Conservation (phyloP, 2,888 invertebrate species). For the Tineola bisselliella region DNA sequence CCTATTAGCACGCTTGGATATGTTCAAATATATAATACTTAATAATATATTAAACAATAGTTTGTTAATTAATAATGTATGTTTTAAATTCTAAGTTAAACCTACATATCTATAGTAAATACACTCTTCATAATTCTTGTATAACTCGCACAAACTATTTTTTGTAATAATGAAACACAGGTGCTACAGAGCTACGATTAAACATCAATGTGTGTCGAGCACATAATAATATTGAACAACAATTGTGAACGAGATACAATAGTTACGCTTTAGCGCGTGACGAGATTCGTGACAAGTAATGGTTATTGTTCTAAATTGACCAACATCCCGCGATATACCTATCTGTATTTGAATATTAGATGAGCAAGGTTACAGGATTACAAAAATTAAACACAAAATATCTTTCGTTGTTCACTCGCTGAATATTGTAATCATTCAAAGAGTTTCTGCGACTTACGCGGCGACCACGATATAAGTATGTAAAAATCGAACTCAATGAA, state of each 20-base stretch:
- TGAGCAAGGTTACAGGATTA: too few species aligned
- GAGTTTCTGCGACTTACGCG: too few species aligned
- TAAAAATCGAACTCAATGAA: too few species aligned
- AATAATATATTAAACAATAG: too few species aligned
- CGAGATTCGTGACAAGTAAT: conserved; percentile 42
- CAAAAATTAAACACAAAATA: too few species aligned
- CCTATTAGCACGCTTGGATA: too few species aligned
- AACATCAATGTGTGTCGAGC: background rate
- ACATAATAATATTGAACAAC: conserved; percentile 11
- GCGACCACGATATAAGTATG: too few species aligned
- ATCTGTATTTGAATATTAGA: background rate
- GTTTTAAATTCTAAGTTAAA: too few species aligned
- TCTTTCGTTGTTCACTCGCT: too few species aligned
- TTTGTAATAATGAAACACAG: background rate
- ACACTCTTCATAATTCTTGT: background rate
- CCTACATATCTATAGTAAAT: background rate
- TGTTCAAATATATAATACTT: too few species aligned
- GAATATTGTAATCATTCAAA: too few species aligned
- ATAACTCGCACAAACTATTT: background rate
- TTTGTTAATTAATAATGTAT: too few species aligned
- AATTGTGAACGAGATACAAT: conserved; percentile 46
- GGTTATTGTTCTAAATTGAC: conserved; percentile 52
- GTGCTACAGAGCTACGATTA: background rate
- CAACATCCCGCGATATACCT: conserved; percentile 22
- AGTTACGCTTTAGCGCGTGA: conserved; percentile 52